A percentile compares a stretch with the other conserved stretches of the same genome.
Evolutionary conservation across 2,888 invertebrate species (phyloP).

Genomic region (Ryuthela nishihirai): DNA sequence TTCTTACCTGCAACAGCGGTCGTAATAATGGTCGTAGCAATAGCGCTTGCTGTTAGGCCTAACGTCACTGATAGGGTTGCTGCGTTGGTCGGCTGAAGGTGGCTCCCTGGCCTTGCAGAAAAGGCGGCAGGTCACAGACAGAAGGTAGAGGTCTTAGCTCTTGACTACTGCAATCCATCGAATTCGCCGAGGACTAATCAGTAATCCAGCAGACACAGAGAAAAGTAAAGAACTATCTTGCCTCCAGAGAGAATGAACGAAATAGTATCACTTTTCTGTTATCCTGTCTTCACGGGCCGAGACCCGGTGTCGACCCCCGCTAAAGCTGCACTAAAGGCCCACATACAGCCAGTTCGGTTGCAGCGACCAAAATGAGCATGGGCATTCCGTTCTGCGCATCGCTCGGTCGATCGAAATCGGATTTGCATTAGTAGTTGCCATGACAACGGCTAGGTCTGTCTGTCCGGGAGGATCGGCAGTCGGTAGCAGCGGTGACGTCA

Average conservation of each 20-base stretch:
- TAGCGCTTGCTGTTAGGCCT: too few relatives aligned
- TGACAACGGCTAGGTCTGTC: conserved; percentile 12
- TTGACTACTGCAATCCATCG: background rate
- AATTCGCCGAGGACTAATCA: too few relatives aligned
- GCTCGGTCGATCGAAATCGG: conserved; percentile 23
- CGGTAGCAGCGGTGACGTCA: too few relatives aligned
- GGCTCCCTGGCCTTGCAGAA: too few relatives aligned
- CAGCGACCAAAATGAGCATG: conserved; percentile 9
- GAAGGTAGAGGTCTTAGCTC: background rate
- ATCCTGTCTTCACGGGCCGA: background rate
- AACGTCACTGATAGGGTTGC: too few relatives aligned
- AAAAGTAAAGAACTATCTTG: too few relatives aligned
- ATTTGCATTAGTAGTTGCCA: conserved; percentile 24
- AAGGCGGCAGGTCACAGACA: too few relatives aligned
- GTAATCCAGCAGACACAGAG: too few relatives aligned
- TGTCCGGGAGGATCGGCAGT: too few relatives aligned
- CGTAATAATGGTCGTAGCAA: too few relatives aligned
- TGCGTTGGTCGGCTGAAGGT: too few relatives aligned
- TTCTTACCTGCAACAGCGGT: conserved; percentile 21
- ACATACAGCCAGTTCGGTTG: background rate
- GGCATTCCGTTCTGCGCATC: conserved; percentile 12
- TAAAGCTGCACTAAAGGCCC: background rate
- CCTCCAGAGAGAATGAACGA: too few relatives aligned
- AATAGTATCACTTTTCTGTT: background rate
- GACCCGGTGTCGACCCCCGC: background rate